A percentile compares a stretch with the other conserved stretches of the same genome.
These are phyloP conservation scores for Eriocheir sinensis DNA, from an alignment of 1,140 invertebrate genomes.

Conservation along the genomic window DNA sequence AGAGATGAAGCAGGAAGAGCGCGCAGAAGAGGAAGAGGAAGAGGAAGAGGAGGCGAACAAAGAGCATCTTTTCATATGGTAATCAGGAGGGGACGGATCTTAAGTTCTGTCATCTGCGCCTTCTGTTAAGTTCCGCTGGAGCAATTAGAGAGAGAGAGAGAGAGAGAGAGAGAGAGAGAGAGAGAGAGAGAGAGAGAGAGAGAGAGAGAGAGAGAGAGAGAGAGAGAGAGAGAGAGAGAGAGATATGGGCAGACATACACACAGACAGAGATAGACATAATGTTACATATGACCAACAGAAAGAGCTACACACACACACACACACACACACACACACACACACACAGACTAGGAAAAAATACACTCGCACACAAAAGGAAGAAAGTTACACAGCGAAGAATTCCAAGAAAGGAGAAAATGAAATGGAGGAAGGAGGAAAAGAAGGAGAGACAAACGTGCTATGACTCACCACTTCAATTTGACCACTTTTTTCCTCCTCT, in stretches of 20 bases:
- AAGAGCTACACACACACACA: too few relatives aligned
- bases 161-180: too few relatives aligned
- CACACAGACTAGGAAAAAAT: too few relatives aligned
- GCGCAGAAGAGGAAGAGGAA: background rate
- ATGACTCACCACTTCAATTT: slow-evolving; percentile 37
- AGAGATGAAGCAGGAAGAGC: too few relatives aligned
- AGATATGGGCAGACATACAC: too few relatives aligned
- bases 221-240: too few relatives aligned
- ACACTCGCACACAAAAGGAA: too few relatives aligned
- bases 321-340: too few relatives aligned
- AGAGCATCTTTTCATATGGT: slow-evolving; percentile 7
- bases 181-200: too few relatives aligned
- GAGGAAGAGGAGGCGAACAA: background rate
- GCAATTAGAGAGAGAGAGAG: background rate
- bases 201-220: too few relatives aligned
- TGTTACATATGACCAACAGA: too few relatives aligned
- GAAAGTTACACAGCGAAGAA: background rate
- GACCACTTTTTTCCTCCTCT: background rate
- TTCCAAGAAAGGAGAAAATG: background rate
- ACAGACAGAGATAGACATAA: too few relatives aligned
- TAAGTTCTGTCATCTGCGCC: background rate
- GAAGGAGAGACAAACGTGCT: background rate
- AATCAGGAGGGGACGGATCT: background rate
- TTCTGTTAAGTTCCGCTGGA: background rate
- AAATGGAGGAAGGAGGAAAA: background rate